Percentiles rank a stretch among this genome's conserved stretches.
Conservation (phyloP, 2,888 invertebrate species). For the Orchesella flavescens region DNA sequence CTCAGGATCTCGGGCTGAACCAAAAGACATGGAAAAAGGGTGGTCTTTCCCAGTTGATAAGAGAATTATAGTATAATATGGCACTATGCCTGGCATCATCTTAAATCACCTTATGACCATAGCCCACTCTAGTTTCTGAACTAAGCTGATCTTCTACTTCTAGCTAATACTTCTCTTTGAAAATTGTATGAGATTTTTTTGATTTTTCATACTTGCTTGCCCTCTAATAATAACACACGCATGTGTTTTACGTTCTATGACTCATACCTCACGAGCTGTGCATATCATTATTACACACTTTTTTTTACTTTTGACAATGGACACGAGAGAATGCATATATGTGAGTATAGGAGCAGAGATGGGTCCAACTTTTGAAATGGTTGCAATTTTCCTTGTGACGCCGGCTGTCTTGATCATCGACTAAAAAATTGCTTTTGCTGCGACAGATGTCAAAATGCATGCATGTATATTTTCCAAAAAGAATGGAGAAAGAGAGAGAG, state of each 20-base stretch:
- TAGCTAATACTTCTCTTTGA: neutral
- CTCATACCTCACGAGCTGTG: conserved; percentile 50
- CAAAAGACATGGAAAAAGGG: neutral
- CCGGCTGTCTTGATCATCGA: conserved; percentile 71
- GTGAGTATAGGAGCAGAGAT: conserved; percentile 5
- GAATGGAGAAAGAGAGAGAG: neutral
- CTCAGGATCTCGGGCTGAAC: too few species aligned
- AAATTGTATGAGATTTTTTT: neutral
- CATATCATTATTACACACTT: conserved; percentile 51
- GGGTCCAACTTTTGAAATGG: conserved; percentile 63
- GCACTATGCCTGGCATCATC: conserved; percentile 55
- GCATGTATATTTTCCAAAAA: conserved; percentile 68
- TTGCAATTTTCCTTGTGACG: conserved; percentile 69
- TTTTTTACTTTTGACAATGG: neutral
- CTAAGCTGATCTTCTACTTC: neutral
- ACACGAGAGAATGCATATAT: neutral
- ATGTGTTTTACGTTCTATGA: conserved; percentile 25
- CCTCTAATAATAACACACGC: neutral
- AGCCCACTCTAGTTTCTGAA: conserved; percentile 19
- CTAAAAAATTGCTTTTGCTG: conserved; percentile 67
- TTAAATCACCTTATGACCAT: conserved; percentile 66
- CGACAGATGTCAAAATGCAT: conserved; percentile 72
- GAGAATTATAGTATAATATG: conserved; percentile 71
- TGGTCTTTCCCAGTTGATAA: conserved; percentile 58
- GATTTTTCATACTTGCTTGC: neutral